These are phyloP conservation scores for Gymnopithys bicolor DNA, from an alignment of 2,797 vertebrate species.

Conservation along the genomic window DNA sequence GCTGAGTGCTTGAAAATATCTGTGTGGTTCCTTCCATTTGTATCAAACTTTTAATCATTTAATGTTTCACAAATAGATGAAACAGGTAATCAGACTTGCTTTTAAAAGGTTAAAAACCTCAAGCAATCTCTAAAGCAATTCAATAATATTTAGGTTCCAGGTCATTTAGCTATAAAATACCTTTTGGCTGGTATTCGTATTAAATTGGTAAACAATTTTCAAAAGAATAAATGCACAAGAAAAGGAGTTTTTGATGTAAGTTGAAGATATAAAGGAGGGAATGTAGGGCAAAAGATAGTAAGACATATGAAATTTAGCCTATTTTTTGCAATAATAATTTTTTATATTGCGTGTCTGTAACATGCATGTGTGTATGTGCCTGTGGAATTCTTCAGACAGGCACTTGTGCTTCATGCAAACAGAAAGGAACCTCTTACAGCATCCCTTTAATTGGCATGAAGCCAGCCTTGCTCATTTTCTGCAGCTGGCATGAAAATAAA, in stretches of 20 bases:
- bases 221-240: background rate
- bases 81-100: background rate
- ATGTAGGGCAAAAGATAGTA: background rate
- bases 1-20: conserved; percentile 35
- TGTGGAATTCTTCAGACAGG: conserved; percentile 7
- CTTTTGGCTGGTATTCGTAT: background rate
- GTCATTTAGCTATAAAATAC: background rate
- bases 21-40: background rate
- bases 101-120: background rate
- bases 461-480: conserved; percentile 76
- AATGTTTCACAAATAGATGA: conserved; percentile 2
- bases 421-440: conserved; percentile 49
- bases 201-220: background rate
- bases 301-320: background rate
- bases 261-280: background rate
- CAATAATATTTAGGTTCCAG: background rate
- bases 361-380: background rate
- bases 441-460: conserved; percentile 68
- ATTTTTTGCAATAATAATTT: background rate
- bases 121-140: background rate
- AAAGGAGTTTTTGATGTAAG: background rate
- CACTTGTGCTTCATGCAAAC: conserved; percentile 53
- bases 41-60: conserved; percentile 32
- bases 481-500: conserved; percentile 80
- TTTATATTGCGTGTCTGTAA: background rate